A percentile compares a stretch with the other conserved stretches of the same genome.
phyloP scores from a whole-genome alignment of 2,888 invertebrate genomes.

The Ectropis crepuscularia region DNA sequence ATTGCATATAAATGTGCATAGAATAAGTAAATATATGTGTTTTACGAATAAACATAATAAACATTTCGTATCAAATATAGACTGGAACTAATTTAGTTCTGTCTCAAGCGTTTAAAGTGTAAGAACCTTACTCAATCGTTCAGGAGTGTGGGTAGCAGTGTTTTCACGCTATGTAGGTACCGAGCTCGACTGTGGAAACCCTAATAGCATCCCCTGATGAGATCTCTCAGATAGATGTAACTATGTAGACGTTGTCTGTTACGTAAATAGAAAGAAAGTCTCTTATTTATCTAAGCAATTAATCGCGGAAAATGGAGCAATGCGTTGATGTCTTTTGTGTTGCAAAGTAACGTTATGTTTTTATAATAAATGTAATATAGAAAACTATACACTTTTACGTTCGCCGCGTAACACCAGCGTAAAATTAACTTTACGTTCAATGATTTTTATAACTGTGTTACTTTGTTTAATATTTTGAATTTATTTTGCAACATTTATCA shows the following conservation, averaged over 20 bases:
- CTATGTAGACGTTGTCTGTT: conserved; percentile 17
- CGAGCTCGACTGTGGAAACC: conserved; percentile 9
- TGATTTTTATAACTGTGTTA: no score
- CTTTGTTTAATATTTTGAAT: no score
- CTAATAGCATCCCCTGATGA: conserved; percentile 9
- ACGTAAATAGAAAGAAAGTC: conserved; percentile 27
- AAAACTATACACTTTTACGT: neutral
- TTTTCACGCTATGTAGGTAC: neutral
- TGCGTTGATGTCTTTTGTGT: conserved; percentile 30
- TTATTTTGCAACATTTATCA: no score
- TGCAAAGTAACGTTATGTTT: neutral
- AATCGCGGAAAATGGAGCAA: conserved; percentile 19
- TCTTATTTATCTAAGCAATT: conserved; percentile 9
- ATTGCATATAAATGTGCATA: no score
- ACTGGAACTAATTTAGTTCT: no score
- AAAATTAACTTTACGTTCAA: no score
- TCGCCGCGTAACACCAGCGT: no score
- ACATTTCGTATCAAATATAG: no score
- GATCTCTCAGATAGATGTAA: conserved; percentile 16
- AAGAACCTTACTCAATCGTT: neutral
- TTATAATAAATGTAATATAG: neutral
- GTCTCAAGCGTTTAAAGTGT: neutral
- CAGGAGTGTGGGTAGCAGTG: neutral
- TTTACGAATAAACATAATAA: no score
- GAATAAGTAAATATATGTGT: no score